Evolutionary conservation across 2,797 vertebrate genomes (phyloP), one percentile per base, ranked within the genome.

Genomic region (Psittacula echo): DNA sequence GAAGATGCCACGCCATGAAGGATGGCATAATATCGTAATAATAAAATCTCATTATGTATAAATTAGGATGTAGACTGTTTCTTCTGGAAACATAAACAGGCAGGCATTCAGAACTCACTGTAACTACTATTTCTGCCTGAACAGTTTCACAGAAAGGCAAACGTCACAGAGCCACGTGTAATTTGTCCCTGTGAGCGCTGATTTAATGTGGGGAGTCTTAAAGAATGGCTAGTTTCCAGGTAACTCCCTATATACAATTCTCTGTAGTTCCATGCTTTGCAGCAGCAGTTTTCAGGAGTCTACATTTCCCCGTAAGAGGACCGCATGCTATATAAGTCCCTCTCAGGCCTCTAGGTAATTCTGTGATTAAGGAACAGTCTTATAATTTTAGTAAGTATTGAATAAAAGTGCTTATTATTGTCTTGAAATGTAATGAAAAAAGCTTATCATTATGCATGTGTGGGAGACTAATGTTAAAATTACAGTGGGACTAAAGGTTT

Each of bases 391-490:
- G 75, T 70, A 62, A 64, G 9, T 32, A 48, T 41, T 45, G 45
- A 86, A 88, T 73, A 58, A 90, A 75, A 90, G 27, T 81, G 11
- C 11, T 86, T 10, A 50, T 81, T 85, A 78, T 75, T 88, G 39
- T 26, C 30, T 89, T 32, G 51, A 87, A 92, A 22, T 47, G 22
- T 71, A 51, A 91, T 79, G 66, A 66, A 73, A 81, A 45, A 45
- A 78, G 30, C 17, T 94, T 89, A 62, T 87, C 26, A 1, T 82
- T 79, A 81, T 19, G 24, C 30, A 42, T 30, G 27, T 68, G 58
- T 78, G 32, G 58, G 58, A 94, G 53, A 85, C 5, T 77, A 74
- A 60, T 22, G 13, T 58, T 90, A 88, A 95, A 90, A 90, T 86
- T 71, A 70, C 17, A 62, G 62, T 37, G 70, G 27, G 70, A 81